Evolutionary conservation across 2,888 invertebrate genomes (phyloP).

Genomic region (Calephelis perditalis): DNA sequence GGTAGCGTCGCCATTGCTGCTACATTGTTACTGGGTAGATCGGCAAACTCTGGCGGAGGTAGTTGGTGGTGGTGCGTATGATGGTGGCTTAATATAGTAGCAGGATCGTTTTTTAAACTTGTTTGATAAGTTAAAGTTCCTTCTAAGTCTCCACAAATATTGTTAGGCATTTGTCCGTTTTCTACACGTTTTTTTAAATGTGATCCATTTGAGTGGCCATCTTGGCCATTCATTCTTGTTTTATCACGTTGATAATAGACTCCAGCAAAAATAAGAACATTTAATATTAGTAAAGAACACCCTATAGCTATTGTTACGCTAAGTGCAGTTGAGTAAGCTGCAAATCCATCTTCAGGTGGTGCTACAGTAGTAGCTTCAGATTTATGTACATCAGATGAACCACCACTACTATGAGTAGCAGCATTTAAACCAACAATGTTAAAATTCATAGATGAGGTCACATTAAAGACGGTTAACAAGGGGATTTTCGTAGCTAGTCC

Average conservation of each 20-base stretch:
- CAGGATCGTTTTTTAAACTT: conserved; percentile 82
- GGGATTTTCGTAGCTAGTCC: conserved; percentile 62
- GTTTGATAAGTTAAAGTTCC: conserved; percentile 71
- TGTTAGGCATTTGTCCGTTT: conserved; percentile 93
- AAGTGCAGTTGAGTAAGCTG: conserved; percentile 93
- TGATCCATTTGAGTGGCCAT: conserved; percentile 69
- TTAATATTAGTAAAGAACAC: conserved; percentile 92
- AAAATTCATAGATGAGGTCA: conserved; percentile 62
- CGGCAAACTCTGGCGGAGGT: conserved; percentile 91
- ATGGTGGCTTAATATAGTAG: conserved; percentile 85
- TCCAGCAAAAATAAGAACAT: conserved; percentile 95
- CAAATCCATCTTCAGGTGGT: conserved; percentile 91
- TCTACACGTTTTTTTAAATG: conserved; percentile 85
- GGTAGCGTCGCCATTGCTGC: conserved; percentile 79
- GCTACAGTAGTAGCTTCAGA: conserved; percentile 70
- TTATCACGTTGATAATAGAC: conserved; percentile 96
- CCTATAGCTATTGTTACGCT: conserved; percentile 97
- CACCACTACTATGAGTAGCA: conserved; percentile 50
- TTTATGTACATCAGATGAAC: conserved; percentile 53
- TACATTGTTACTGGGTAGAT: conserved; percentile 84
- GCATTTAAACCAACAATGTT: conserved; percentile 60
- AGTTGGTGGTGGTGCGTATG: conserved; percentile 88
- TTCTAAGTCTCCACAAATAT: conserved; percentile 91
- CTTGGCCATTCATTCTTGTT: conserved; percentile 82
- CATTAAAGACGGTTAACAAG: conserved; percentile 57